Evolutionary conservation across 2,888 invertebrate species (phyloP).

Genomic region (Cephalotes varians): DNA sequence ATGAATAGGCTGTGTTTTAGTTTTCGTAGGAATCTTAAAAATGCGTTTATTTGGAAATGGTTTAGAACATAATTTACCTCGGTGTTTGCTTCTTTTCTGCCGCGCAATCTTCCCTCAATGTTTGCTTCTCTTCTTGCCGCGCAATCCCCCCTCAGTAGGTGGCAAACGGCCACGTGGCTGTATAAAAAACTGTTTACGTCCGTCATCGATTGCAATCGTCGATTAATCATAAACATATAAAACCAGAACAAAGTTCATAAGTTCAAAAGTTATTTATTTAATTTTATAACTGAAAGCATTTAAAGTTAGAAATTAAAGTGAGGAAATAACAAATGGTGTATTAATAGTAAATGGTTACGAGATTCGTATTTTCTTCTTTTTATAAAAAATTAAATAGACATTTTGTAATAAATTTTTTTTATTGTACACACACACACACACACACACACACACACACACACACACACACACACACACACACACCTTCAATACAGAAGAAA

Average conservation of each 20-base stretch:
- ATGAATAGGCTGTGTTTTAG: slow-evolving; percentile 17
- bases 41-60: background rate
- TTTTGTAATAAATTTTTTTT: background rate
- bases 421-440: no score
- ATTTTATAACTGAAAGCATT: background rate
- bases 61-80: slow-evolving; percentile 38
- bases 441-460: no score
- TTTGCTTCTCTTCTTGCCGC: slow-evolving; percentile 31
- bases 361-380: background rate
- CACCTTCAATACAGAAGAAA: background rate
- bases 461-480: no score
- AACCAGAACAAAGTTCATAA: background rate
- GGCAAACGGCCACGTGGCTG: background rate
- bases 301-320: background rate
- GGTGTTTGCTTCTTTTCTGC: slow-evolving; percentile 35
- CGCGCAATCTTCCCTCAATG: background rate
- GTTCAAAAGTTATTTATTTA: background rate
- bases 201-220: background rate
- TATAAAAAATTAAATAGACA: no score
- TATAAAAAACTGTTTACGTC: background rate
- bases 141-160: background rate
- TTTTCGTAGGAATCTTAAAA: slow-evolving; percentile 24
- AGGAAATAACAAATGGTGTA: background rate
- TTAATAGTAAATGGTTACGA: background rate
- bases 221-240: background rate